phyloP scores from a whole-genome alignment of 2,888 invertebrate species.

The Trachelus stipa region DNA sequence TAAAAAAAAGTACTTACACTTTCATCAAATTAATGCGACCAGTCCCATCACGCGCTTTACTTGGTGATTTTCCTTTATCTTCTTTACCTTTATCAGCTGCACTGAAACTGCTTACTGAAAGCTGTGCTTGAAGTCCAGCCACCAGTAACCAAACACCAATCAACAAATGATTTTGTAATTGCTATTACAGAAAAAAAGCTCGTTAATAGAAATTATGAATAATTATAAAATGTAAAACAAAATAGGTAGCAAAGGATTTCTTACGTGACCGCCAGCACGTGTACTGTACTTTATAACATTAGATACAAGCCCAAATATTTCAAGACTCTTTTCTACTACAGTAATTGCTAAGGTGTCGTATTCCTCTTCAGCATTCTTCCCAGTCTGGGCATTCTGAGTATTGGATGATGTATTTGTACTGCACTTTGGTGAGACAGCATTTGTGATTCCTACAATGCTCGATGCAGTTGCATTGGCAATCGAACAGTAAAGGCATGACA shows the following conservation, averaged over 20 bases:
- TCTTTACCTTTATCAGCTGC: constrained; percentile 67
- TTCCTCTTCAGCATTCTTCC: constrained; percentile 75
- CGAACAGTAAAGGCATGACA: constrained; percentile 86
- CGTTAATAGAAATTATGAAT: background rate
- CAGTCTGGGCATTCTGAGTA: constrained; percentile 48
- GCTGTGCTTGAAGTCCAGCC: constrained; percentile 86
- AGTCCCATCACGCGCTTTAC: constrained; percentile 70
- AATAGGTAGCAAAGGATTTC: constrained; percentile 41
- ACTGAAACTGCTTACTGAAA: constrained; percentile 74
- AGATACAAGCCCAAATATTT: constrained; percentile 85
- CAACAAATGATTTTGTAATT: constrained; percentile 89
- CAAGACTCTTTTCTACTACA: constrained; percentile 89
- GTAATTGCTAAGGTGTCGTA: constrained; percentile 83
- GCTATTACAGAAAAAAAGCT: constrained; percentile 65
- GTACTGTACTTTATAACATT: constrained; percentile 86
- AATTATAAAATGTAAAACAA: background rate
- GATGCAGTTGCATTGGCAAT: constrained; percentile 77
- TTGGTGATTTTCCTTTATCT: constrained; percentile 73
- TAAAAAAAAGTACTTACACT: constrained; percentile 67
- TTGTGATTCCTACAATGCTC: constrained; percentile 71
- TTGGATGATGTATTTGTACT: constrained; percentile 58
- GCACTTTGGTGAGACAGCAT: constrained; percentile 72
- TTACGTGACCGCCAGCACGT: constrained; percentile 87
- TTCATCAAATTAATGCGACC: constrained; percentile 78
- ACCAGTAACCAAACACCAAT: constrained; percentile 90